Conservation (phyloP, 2,797 vertebrate genomes). For the Perodicticus potto region DNA sequence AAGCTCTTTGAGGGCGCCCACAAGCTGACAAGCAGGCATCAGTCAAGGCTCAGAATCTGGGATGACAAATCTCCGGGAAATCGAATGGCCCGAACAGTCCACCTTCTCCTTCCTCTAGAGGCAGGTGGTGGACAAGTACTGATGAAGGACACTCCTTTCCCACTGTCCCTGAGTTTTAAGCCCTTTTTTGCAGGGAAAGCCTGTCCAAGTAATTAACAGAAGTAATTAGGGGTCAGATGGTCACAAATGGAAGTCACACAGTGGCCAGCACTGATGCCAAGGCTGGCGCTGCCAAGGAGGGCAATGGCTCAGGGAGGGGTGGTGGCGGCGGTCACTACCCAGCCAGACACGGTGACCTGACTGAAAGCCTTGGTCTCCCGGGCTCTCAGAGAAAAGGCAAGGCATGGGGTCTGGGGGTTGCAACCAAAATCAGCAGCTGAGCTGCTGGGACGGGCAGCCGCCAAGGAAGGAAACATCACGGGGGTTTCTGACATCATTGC, state of each 20-base stretch:
- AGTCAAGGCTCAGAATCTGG: background rate
- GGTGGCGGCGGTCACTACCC: fast-evolving
- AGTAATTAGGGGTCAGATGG: slow-evolving; percentile 83
- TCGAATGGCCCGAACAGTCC: background rate
- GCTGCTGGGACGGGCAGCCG: background rate
- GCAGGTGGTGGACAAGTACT: slow-evolving; percentile 70
- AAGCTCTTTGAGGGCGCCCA: background rate
- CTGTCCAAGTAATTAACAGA: slow-evolving; percentile 82
- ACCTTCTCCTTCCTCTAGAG: background rate
- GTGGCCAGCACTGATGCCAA: slow-evolving; percentile 7
- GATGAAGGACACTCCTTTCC: slow-evolving; percentile 42
- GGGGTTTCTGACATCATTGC: background rate
- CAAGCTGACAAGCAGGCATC: background rate
- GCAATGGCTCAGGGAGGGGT: background rate
- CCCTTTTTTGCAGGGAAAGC: slow-evolving; percentile 52
- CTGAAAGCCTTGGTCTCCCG: background rate
- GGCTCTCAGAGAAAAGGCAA: background rate
- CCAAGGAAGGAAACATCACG: background rate
- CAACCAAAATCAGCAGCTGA: background rate
- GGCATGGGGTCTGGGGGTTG: background rate
- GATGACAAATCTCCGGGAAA: slow-evolving; percentile 12
- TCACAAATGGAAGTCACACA: slow-evolving; percentile 65
- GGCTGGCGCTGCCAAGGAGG: background rate
- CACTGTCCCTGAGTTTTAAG: slow-evolving; percentile 4
- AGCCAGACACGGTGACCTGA: background rate